These are phyloP conservation scores for Stramonita haemastoma DNA, from an alignment of 2,888 invertebrate genomes.

Conservation along the genomic window DNA sequence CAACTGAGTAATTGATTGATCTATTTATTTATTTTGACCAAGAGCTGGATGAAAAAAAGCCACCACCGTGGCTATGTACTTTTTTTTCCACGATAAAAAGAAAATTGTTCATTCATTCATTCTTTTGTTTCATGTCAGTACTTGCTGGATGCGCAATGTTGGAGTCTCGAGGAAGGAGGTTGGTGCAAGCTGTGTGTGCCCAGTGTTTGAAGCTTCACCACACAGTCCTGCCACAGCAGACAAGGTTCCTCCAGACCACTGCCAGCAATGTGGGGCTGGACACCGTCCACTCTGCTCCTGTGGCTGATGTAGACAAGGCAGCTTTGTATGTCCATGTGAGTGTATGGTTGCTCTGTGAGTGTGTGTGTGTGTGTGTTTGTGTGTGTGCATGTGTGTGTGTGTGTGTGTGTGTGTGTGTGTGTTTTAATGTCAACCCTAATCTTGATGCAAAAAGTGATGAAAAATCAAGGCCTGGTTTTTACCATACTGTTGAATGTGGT, in stretches of 20 bases:
- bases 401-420: conserved; percentile 18
- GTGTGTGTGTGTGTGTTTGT: background rate
- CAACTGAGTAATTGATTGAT: no score
- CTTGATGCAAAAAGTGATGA: background rate
- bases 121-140: no score
- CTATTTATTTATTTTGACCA: no score
- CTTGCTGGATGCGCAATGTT: background rate
- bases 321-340: conserved; percentile 57
- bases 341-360: background rate
- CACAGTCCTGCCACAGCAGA: background rate
- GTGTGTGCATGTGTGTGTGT: background rate
- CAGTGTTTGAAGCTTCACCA: background rate
- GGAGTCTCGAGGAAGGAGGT: background rate
- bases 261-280: background rate
- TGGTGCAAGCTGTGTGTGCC: background rate
- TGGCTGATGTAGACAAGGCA: conserved; percentile 37
- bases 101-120: no score
- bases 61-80: no score
- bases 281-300: conserved; percentile 4
- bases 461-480: no score
- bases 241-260: background rate
- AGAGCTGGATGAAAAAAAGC: no score
- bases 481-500: no score
- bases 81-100: no score
- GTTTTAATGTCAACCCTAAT: background rate